A percentile compares a stretch with the other conserved stretches of the same genome.
Evolutionary conservation across 1,140 invertebrate genomes (phyloP).

Genomic region (Himalopsyche phryganea): DNA sequence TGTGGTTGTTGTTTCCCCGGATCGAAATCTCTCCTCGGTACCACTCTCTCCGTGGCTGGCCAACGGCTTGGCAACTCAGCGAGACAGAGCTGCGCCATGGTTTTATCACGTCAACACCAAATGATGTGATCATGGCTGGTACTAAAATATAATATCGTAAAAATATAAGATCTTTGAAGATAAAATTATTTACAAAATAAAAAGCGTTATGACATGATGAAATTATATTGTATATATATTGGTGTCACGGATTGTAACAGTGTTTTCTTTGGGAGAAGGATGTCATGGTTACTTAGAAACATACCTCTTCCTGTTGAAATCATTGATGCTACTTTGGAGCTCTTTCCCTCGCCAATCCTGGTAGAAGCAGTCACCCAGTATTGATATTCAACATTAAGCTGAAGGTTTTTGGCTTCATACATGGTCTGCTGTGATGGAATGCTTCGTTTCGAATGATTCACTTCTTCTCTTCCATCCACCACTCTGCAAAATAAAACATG

Average conservation of each 20-base stretch:
- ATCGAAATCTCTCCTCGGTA: conserved; percentile 54
- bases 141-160: conserved; percentile 47
- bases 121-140: conserved; percentile 66
- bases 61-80: conserved; percentile 63
- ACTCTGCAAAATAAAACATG: conserved; percentile 42
- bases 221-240: too few species aligned
- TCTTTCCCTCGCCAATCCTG: conserved; percentile 70
- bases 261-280: too few species aligned
- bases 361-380: conserved; percentile 80
- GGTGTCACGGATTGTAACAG: too few species aligned
- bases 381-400: conserved; percentile 75
- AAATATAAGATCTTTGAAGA: too few species aligned
- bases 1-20: conserved; percentile 56
- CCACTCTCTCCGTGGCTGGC: conserved; percentile 65
- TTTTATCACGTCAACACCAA: conserved; percentile 61
- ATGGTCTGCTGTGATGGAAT: conserved; percentile 60
- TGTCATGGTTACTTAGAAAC: not conserved
- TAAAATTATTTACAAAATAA: too few species aligned
- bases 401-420: conserved; percentile 65
- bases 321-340: conserved; percentile 64
- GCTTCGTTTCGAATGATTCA: conserved; percentile 65
- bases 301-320: conserved; percentile 20
- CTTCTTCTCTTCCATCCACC: conserved; percentile 63
- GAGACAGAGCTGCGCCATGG: conserved; percentile 64
- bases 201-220: too few species aligned